A percentile compares a stretch with the other conserved stretches of the same genome.
phyloP scores from a whole-genome alignment of 2,797 vertebrate genomes.

The Prionace glauca region DNA sequence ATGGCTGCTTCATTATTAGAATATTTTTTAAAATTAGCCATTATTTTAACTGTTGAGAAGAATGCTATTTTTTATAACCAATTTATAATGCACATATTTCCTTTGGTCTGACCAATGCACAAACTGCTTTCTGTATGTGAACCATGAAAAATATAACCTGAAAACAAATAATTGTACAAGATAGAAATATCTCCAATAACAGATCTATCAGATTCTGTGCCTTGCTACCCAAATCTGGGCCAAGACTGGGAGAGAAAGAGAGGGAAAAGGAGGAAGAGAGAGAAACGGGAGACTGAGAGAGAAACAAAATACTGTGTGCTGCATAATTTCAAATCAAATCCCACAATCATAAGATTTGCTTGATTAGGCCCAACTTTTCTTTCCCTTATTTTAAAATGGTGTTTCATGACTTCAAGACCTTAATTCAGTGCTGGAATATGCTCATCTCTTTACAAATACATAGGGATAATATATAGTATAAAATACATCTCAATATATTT shows the following conservation, averaged over 20 bases:
- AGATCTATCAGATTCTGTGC: neutral
- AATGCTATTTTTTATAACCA: neutral
- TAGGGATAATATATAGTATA: neutral
- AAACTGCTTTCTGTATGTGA: neutral
- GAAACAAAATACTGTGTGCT: neutral
- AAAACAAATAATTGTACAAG: conserved; percentile 11
- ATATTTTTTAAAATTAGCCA: neutral
- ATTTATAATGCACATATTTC: neutral
- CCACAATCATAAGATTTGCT: neutral
- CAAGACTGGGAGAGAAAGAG: too few relatives aligned
- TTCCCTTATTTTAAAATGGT: neutral
- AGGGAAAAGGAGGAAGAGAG: neutral
- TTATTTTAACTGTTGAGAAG: neutral
- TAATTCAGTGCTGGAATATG: conserved; percentile 1
- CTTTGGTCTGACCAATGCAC: neutral
- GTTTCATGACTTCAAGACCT: neutral
- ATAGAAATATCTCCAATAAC: neutral
- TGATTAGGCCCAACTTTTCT: neutral
- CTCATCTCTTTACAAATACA: neutral
- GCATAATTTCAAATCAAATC: neutral
- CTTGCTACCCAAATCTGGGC: neutral
- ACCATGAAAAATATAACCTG: neutral
- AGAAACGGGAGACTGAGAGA: neutral
- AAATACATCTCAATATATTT: neutral
- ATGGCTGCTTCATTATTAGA: neutral